Evolutionary conservation across 2,113 vertebrate species (phyloP).

Genomic region (Petrocephalus microphthalmus): DNA sequence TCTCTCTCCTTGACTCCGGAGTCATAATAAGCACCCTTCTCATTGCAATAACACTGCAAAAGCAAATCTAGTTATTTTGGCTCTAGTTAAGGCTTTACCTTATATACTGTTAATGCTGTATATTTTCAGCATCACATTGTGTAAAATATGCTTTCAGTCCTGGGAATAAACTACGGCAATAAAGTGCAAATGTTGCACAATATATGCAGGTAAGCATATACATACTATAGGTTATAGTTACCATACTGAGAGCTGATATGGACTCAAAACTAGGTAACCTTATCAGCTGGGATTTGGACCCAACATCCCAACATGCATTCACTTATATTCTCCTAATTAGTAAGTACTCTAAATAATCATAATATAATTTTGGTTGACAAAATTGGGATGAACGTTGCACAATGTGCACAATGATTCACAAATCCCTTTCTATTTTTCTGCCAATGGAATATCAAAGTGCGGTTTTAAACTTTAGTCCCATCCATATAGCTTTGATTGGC

Average conservation of each 20-base stretch:
- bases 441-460: background rate
- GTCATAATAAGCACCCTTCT: background rate
- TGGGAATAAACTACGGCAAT: background rate
- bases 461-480: background rate
- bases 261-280: background rate
- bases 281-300: background rate
- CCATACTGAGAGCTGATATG: background rate
- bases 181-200: background rate
- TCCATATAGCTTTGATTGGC: background rate
- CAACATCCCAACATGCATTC: background rate
- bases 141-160: background rate
- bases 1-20: background rate
- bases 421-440: background rate
- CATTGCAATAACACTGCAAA: background rate
- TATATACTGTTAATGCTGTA: background rate
- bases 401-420: background rate
- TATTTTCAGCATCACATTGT: background rate
- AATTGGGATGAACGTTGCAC: background rate
- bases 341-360: background rate
- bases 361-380: background rate
- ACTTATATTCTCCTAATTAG: background rate
- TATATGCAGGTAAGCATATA: background rate
- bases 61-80: background rate
- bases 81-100: background rate
- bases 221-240: background rate